These are phyloP conservation scores for Salmo trutta DNA, from an alignment of 2,797 vertebrate species.

Conservation along the genomic window DNA sequence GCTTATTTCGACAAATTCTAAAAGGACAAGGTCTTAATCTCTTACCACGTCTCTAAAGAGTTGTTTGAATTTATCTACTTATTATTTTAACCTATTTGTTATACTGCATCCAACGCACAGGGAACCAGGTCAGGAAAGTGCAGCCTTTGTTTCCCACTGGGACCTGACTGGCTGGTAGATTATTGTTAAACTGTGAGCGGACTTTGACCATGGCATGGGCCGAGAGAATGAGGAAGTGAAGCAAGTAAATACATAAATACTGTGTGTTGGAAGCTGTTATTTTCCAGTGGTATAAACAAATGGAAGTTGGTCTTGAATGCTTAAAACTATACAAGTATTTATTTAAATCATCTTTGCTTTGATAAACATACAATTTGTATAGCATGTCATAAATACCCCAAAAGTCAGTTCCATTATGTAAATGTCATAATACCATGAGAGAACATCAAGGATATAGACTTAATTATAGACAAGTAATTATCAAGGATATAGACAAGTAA, in stretches of 20 bases:
- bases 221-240: conserved; percentile 4
- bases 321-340: background rate
- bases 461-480: too few species aligned
- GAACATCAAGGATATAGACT: too few species aligned
- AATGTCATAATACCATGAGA: background rate
- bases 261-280: background rate
- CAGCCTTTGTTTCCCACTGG: conserved; percentile 56
- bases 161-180: conserved; percentile 40
- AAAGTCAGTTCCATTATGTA: background rate
- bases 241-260: conserved; percentile 4
- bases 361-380: background rate
- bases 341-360: background rate
- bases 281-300: background rate
- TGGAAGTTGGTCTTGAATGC: background rate
- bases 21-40: background rate
- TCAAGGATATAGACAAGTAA: too few species aligned
- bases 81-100: conserved; percentile 44
- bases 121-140: conserved; percentile 52
- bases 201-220: conserved; percentile 56
- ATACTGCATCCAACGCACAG: conserved; percentile 17
- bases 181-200: conserved; percentile 51
- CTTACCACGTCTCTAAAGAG: background rate
- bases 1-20: background rate
- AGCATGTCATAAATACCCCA: background rate
- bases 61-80: conserved; percentile 35